A percentile compares a stretch with the other conserved stretches of the same genome.
These are phyloP conservation scores for Cylloceria caligata DNA, from an alignment of 2,888 invertebrate genomes.

Conservation along the genomic window DNA sequence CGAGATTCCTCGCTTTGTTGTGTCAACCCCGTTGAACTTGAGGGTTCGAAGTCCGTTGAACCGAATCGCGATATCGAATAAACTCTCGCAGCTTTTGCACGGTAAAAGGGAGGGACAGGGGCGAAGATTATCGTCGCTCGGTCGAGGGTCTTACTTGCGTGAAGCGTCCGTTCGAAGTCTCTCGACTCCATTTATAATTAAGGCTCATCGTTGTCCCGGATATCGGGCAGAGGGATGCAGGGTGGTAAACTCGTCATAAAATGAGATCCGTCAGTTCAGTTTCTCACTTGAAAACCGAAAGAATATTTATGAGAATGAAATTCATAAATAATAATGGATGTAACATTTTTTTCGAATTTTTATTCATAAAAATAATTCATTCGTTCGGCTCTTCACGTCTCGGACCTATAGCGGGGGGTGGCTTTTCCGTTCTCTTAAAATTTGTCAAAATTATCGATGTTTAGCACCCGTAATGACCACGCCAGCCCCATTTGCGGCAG, in stretches of 20 bases:
- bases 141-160: conserved; percentile 15
- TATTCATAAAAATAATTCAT: background rate
- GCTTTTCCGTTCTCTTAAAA: no score
- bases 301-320: background rate
- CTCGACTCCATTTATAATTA: conserved; percentile 31
- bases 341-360: conserved; percentile 6
- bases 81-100: conserved; percentile 4
- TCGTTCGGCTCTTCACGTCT: no score
- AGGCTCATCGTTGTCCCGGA: conserved; percentile 13
- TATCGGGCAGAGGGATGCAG: conserved; percentile 3
- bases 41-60: conserved; percentile 27
- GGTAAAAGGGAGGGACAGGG: conserved; percentile 8
- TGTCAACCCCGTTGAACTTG: conserved; percentile 42
- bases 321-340: no score
- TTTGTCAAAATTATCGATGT: no score
- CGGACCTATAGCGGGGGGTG: no score
- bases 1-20: background rate
- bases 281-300: background rate
- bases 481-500: no score
- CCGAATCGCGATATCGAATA: conserved; percentile 41
- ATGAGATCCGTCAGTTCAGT: background rate
- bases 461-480: no score
- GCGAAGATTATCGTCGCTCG: conserved; percentile 32
- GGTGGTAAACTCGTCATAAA: background rate
- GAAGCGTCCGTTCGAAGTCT: conserved; percentile 19